Evolutionary conservation across 2,888 invertebrate genomes (phyloP).

Genomic region (Arge pagana): DNA sequence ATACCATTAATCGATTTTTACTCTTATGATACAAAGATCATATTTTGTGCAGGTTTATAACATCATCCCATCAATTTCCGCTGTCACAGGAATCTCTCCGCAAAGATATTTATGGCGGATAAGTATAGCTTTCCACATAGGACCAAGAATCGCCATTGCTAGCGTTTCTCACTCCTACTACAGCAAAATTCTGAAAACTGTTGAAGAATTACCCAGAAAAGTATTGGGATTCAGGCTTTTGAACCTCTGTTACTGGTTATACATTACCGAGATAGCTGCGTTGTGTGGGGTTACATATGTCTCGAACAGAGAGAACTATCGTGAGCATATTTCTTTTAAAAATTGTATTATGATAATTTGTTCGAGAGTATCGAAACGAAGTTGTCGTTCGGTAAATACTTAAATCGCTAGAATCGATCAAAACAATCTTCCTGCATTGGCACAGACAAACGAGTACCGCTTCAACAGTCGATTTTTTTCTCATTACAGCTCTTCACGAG

Average conservation of each 20-base stretch:
- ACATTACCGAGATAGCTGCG: conserved; percentile 81
- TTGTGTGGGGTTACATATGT: conserved; percentile 92
- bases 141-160: conserved; percentile 87
- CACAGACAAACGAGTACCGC: no score
- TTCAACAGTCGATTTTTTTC: no score
- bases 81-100: conserved; percentile 91
- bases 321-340: conserved; percentile 65
- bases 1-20: no score
- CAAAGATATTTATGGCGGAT: conserved; percentile 92
- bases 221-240: conserved; percentile 64
- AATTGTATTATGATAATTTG: no score
- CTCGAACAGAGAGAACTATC: conserved; percentile 93
- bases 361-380: no score
- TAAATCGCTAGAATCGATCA: no score
- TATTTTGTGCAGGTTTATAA: conserved; percentile 78
- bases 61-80: conserved; percentile 93
- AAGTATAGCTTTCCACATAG: conserved; percentile 88
- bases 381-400: no score
- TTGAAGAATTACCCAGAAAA: conserved; percentile 59
- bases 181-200: conserved; percentile 67
- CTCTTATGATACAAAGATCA: conserved; percentile 13
- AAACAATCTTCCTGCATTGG: no score
- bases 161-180: conserved; percentile 85
- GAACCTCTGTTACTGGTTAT: conserved; percentile 79
- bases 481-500: conserved; percentile 80